These are phyloP conservation scores for Phylloscopus trochilus DNA, from an alignment of 2,113 vertebrate species.

Conservation along the genomic window DNA sequence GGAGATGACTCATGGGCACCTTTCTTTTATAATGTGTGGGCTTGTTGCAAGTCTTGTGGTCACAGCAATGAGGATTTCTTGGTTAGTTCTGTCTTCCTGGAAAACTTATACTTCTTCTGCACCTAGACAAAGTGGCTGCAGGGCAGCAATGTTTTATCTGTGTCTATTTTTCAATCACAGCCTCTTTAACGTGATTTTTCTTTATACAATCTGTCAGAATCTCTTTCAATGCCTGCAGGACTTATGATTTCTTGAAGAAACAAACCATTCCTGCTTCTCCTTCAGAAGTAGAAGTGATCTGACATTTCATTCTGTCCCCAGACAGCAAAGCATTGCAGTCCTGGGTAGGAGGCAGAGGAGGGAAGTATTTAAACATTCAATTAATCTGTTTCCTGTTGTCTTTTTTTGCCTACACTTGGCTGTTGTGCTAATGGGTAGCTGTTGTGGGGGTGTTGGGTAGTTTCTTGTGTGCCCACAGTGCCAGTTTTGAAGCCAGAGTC, in stretches of 20 bases:
- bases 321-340: background rate
- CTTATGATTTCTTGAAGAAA: background rate
- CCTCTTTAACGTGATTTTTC: background rate
- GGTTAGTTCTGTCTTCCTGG: background rate
- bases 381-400: background rate
- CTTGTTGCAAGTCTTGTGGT: background rate
- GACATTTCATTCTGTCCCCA: background rate
- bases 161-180: background rate
- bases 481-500: background rate
- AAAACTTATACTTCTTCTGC: background rate
- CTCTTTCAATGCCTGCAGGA: background rate
- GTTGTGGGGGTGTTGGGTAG: background rate
- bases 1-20: background rate
- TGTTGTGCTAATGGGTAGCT: background rate
- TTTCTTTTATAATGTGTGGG: background rate
- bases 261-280: background rate
- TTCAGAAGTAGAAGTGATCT: background rate
- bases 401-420: background rate
- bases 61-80: background rate
- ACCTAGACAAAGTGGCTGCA: background rate
- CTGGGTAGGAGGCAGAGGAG: background rate
- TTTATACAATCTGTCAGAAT: background rate
- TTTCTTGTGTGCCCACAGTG: background rate
- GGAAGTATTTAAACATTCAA: background rate
- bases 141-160: background rate